Conservation (phyloP, 2,113 vertebrate species). For the Leiothrix lutea region DNA sequence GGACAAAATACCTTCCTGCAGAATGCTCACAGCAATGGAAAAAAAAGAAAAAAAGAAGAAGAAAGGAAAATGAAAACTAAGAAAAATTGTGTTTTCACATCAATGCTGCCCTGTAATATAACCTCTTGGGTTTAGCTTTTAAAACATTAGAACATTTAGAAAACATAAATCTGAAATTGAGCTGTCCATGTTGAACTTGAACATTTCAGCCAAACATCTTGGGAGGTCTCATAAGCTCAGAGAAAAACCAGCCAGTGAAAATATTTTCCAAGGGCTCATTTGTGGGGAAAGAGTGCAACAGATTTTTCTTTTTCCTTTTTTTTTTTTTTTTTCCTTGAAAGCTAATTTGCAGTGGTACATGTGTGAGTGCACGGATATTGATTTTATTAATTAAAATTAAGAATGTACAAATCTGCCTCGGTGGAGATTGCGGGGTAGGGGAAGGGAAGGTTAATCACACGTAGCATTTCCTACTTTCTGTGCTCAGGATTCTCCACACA, state of each 20-base stretch:
- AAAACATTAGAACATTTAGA: background rate
- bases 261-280: background rate
- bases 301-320: background rate
- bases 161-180: background rate
- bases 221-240: background rate
- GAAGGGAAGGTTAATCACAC: background rate
- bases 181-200: background rate
- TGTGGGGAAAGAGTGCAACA: background rate
- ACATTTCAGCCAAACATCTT: background rate
- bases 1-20: background rate
- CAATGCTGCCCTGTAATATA: background rate
- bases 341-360: background rate
- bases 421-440: background rate
- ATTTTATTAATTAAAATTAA: slow-evolving; percentile 43
- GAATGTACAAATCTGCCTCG: background rate
- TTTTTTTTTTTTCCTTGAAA: background rate
- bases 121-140: background rate
- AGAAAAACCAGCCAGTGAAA: background rate
- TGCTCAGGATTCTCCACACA: background rate
- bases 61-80: background rate
- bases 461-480: background rate
- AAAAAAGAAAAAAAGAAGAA: background rate
- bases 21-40: background rate
- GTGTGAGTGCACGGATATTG: background rate
- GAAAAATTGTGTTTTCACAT: background rate